Evolutionary conservation across 2,113 vertebrate species (phyloP), one percentile per base, ranked within the genome.

Genomic region (Emydocephalus ijimae): DNA sequence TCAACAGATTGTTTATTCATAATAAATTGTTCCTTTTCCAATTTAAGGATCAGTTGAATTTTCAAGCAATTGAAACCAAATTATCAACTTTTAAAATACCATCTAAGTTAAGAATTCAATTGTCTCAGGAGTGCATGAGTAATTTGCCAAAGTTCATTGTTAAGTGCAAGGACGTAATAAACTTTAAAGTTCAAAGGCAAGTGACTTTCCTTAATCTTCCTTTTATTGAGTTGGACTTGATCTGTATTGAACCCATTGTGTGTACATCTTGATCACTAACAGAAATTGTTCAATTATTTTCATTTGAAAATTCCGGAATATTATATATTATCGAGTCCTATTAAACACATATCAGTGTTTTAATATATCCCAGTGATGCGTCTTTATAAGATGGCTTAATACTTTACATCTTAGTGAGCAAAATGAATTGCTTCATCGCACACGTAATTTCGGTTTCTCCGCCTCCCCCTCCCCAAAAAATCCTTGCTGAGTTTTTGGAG

Each of bases 391-490:
- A 92, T 92, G 94, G 97, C 95, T 96, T 92, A 94, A 91, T 95
- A 93, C 95, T 97, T 39, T 96, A 96, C 96, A 96, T 96, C 95
- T 97, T 7, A 81, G 34, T 9, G 18, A 81, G 74, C 74, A 81
- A 21, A 81, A 81, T 43, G 95, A 96, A 96, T 97, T 97, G 96
- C 94, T 97, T 96, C 96, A 96, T 92, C 57, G 90, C 95, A 94
- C 88, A 23, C 34, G 11, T 94, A 74, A 88, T 96, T 94, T 96
- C 61, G 95, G 94, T 96, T 95, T 93, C 93, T 59, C 96, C 93
- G 91, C 90, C 94, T 8, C 1, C 34, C 34, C 18, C 74, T 18
- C 7, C 18, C 74, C 18, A 20, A 39, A 74, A n/a, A n/a, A 34
- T 45, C 92, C 86, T 86, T 92, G 93, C 96, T 93, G 92, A 91